Percentiles rank a stretch among this genome's conserved stretches.
Evolutionary conservation across 2,797 vertebrate genomes (phyloP).

Genomic region (Oophaga sylvatica): DNA sequence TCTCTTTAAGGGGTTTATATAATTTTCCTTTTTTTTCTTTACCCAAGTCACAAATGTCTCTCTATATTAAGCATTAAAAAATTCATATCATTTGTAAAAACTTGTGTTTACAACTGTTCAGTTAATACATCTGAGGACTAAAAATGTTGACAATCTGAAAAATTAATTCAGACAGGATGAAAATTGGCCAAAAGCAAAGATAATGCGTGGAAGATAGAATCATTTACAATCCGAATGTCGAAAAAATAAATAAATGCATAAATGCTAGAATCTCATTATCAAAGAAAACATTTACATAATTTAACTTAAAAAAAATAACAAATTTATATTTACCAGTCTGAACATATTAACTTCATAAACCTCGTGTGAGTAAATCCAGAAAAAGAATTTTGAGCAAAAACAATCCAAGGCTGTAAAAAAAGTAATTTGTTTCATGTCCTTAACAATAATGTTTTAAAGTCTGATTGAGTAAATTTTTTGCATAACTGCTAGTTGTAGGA

Average conservation of each 20-base stretch:
- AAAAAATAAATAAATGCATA: conserved; percentile 36
- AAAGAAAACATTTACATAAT: conserved; percentile 36
- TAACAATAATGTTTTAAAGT: background rate
- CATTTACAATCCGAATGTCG: conserved; percentile 9
- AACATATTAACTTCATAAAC: conserved; percentile 25
- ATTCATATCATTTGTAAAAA: background rate
- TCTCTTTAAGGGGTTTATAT: too few relatives aligned
- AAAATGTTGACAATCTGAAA: conserved; percentile 37
- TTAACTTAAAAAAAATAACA: background rate
- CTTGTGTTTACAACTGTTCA: background rate
- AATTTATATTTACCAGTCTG: background rate
- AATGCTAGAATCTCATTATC: conserved; percentile 19
- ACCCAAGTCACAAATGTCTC: background rate
- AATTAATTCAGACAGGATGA: conserved; percentile 39
- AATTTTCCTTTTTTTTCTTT: background rate
- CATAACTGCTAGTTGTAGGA: background rate
- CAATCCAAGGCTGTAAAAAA: background rate
- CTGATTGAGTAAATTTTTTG: background rate
- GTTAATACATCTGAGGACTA: conserved; percentile 31
- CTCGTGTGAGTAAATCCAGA: background rate
- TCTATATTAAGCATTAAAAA: background rate
- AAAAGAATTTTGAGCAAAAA: background rate
- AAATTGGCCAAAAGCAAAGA: conserved; percentile 48
- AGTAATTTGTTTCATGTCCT: background rate
- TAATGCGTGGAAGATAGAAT: conserved; percentile 26